Evolutionary conservation across 2,888 invertebrate genomes (phyloP), one percentile per base, ranked within the genome.

Genomic region (Cerastoderma edule): DNA sequence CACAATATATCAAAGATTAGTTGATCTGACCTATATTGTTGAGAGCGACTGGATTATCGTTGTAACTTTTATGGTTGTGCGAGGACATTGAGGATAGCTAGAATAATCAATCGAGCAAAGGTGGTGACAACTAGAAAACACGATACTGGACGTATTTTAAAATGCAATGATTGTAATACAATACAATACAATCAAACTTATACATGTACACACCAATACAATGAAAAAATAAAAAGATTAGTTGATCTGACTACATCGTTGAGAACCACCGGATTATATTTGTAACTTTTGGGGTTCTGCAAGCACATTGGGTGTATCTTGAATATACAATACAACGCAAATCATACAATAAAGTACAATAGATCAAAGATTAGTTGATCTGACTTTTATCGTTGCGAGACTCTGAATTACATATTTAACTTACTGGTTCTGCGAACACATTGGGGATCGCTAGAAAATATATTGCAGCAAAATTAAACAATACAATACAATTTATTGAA

Each of bases 291-390:
- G 19, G 81, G 75, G 3, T 73, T 39, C 19, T 19, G 44, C 24
- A 76, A 81, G 19, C 78, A 67, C 39, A 57, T 54, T 32, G 81
- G 81, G 27, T 73, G 64, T 27, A 81, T 54, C 81, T 81, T 54
- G 54, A 78, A 67, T 10, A 72, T 22, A 24, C 24, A 56, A 24
- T 10, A 27, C n/a, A 19, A 54, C n/a, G 19, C 30, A 44, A 30
- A 44, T n/a, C n/a, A 50, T 5, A 32, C n/a, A n/a, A n/a, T n/a
- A n/a, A n/a, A n/a, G n/a, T 56, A 39, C n/a, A n/a, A n/a, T n/a
- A n/a, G n/a, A 65, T 67, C 22, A 81, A n/a, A 53, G 78, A 81
- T 22, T 53, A 64, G 50, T 78, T 78, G 10, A 81, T 65, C 30
- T 66, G 50, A 16, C 28, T 33, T 6, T 60, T 71, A 13, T 46